Evolutionary conservation across 2,888 invertebrate species (phyloP).

Genomic region (Heliconius charithonia): DNA sequence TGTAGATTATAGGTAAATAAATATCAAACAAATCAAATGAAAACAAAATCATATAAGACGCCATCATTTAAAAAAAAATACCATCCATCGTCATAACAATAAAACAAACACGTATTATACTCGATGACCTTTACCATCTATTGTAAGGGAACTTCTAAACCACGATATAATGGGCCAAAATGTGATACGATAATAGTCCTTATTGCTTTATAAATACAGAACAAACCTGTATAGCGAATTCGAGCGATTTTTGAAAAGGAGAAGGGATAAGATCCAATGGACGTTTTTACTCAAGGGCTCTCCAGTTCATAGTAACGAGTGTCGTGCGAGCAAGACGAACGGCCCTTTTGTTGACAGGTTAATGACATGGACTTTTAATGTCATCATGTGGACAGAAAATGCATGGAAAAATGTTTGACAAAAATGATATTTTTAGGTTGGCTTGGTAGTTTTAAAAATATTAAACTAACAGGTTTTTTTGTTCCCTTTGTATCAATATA

Average conservation of each 20-base stretch:
- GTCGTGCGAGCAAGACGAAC: conserved; percentile 29
- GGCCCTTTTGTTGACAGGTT: conserved; percentile 44
- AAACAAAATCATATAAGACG: not conserved
- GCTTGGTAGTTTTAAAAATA: not conserved
- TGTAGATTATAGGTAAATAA: not conserved
- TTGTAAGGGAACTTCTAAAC: conserved; percentile 45
- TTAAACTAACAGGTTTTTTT: not conserved
- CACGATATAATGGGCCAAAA: conserved; percentile 38
- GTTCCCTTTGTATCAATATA: not conserved
- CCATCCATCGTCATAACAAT: conserved; percentile 20
- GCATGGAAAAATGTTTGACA: not conserved
- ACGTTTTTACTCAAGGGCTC: conserved; percentile 52
- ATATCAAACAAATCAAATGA: not conserved
- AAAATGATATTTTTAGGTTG: not conserved
- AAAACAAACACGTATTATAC: conserved; percentile 35
- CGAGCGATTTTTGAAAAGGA: conserved; percentile 29
- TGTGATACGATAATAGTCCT: conserved; percentile 22
- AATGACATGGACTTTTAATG: conserved; percentile 43
- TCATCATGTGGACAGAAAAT: conserved; percentile 22
- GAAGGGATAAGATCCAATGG: conserved; percentile 50
- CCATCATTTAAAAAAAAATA: not conserved
- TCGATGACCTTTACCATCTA: conserved; percentile 38
- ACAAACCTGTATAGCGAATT: conserved; percentile 12
- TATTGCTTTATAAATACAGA: conserved; percentile 25
- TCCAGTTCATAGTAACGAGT: conserved; percentile 52